Evolutionary conservation across 1,140 invertebrate species (phyloP).

Genomic region (Acarapis woodi): DNA sequence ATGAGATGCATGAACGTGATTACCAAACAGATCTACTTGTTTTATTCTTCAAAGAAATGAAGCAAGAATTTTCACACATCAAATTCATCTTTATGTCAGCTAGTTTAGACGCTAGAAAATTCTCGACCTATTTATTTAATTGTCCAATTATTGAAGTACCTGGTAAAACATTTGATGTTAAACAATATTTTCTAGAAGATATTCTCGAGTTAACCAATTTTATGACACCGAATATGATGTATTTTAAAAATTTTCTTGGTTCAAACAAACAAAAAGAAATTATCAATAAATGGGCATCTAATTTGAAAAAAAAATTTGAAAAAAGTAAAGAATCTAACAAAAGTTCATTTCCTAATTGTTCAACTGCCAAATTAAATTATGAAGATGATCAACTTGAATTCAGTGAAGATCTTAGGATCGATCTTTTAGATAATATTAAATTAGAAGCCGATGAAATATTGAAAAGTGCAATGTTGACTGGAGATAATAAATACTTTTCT

Average conservation of each 20-base stretch:
- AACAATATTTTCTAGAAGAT: conserved; percentile 35
- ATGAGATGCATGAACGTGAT: conserved; percentile 87
- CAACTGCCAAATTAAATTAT: not conserved
- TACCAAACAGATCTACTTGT: conserved; percentile 80
- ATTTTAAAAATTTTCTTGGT: not conserved
- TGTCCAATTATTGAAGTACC: conserved; percentile 64
- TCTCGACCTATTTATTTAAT: conserved; percentile 57
- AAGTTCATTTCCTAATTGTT: not conserved
- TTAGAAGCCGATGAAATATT: not conserved
- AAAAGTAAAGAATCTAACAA: too few species aligned
- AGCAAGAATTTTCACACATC: conserved; percentile 42
- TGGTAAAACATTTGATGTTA: conserved; percentile 68
- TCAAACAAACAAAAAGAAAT: not conserved
- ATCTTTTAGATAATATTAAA: too few species aligned
- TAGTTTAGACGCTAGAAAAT: conserved; percentile 84
- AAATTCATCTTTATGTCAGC: conserved; percentile 94
- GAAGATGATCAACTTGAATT: not conserved
- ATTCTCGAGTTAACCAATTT: conserved; percentile 1
- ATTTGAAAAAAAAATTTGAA: too few species aligned
- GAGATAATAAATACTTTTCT: not conserved
- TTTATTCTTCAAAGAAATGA: conserved; percentile 62
- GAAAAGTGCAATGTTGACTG: not conserved
- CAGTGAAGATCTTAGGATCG: not conserved
- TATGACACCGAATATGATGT: not conserved
- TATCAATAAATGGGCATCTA: too few species aligned